These are phyloP conservation scores for Escarpia spicata DNA, from an alignment of 2,888 invertebrate genomes.

Conservation along the genomic window DNA sequence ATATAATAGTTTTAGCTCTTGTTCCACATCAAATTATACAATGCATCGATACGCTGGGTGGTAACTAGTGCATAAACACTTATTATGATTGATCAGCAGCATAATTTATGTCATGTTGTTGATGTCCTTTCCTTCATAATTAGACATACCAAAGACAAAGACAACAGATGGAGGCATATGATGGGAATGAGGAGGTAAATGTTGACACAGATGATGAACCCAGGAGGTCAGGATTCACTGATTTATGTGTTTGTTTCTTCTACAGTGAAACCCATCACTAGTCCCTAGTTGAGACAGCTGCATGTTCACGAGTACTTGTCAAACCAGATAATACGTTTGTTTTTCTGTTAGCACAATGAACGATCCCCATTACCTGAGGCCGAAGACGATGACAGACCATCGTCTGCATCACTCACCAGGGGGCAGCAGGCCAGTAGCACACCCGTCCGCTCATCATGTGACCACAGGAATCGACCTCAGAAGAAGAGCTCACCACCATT, in stretches of 20 bases:
- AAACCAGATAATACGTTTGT: neutral
- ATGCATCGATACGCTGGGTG: too few relatives aligned
- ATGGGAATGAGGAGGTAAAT: neutral
- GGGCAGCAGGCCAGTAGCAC: neutral
- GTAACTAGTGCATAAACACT: too few relatives aligned
- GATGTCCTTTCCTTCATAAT: neutral
- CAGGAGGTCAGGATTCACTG: neutral
- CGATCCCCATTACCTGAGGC: constrained; percentile 14
- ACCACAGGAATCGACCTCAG: neutral
- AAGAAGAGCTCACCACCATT: neutral
- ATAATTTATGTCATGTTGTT: neutral
- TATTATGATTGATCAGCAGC: neutral
- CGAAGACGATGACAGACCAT: constrained; percentile 14
- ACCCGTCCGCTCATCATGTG: neutral
- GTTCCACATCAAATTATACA: too few relatives aligned
- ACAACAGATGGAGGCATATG: neutral
- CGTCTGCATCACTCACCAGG: neutral
- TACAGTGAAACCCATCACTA: neutral
- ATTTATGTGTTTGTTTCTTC: neutral
- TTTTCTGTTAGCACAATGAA: constrained; percentile 24
- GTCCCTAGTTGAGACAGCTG: neutral
- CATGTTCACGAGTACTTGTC: neutral
- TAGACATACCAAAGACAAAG: neutral
- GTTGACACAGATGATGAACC: neutral
- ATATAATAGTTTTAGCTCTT: too few relatives aligned